Base-by-base conservation (phyloP, 2,888 invertebrate genomes). In the Andrena minutula region DNA sequence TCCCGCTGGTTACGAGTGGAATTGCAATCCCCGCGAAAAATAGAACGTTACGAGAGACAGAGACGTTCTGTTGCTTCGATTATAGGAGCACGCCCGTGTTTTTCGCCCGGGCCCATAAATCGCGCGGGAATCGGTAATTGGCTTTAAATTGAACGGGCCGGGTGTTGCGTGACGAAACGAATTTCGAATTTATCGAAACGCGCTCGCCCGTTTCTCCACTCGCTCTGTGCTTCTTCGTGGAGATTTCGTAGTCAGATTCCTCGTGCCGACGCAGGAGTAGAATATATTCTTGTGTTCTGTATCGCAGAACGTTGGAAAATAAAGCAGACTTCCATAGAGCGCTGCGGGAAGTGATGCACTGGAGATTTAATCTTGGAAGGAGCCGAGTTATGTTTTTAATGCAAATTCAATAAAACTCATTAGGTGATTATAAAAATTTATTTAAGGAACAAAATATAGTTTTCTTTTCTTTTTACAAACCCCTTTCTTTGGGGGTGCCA, bases 11-110 rank as follows among this genome's bases (percentile, higher is more conserved):
- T 70, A 65, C 77, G 79, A 65, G 79, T 26, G 49, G 70, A 70
- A 77, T 71, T 76, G 79, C 77, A 76, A 79, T 79, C 64, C 58
- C 76, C 70, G 41, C 58, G 70, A 70, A 61, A 77, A 79, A 79
- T 65, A 53, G 71, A 79, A 76, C 30, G 28, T 35, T 63, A 47
- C 47, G 28, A 12, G 0, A 32, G 53, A 66, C 78, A 66, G 79
- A 79, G 61, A 78, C 65, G 77, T 77, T 71, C 53, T 49, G 78
- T 61, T 78, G 79, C 66, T 51, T 47, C 79, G 78, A 78, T 77
- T 66, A 79, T 79, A 65, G 77, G n/a, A 32, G 56, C 26, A 56
- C 61, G 53, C 6, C 49, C 47, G 60, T 23, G 64, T 76, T 65
- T 70, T 64, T 76, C 77, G 49, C 30, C 1, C 41, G n/a, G 51